Percentiles rank a stretch among this genome's conserved stretches.
Conservation (phyloP, 2,113 vertebrate species). For the Otolemur garnettii region DNA sequence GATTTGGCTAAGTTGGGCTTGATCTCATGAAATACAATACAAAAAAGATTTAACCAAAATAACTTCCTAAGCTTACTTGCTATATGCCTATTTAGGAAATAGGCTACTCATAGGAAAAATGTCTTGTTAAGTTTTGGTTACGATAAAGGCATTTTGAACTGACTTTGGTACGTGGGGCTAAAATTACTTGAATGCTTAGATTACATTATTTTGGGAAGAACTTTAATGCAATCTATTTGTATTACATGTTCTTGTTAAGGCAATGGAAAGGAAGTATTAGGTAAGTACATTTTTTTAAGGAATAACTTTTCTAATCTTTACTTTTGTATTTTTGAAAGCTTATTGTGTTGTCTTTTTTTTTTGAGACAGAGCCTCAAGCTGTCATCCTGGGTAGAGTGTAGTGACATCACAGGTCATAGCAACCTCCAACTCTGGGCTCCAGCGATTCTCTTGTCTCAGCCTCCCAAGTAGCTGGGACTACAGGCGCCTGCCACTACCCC, state of each 20-base stretch:
- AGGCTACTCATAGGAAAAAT: conserved; percentile 10
- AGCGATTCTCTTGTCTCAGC: too few species aligned
- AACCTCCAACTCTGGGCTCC: too few species aligned
- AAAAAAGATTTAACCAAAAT: conserved; percentile 28
- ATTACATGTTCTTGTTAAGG: conserved; percentile 14
- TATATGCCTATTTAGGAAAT: conserved; percentile 57
- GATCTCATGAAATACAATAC: conserved; percentile 30
- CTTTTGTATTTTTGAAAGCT: conserved; percentile 43
- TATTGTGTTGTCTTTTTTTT: neutral
- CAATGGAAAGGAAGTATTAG: conserved; percentile 22
- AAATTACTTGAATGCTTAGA: conserved; percentile 10
- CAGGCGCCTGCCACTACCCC: too few species aligned
- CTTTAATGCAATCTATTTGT: conserved; percentile 58
- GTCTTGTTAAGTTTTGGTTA: conserved; percentile 33
- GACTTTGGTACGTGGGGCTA: neutral
- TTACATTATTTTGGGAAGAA: conserved; percentile 41
- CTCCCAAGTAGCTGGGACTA: too few species aligned
- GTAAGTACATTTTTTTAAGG: conserved; percentile 27
- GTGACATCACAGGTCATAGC: too few species aligned
- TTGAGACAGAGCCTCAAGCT: too few species aligned
- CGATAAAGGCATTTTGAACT: conserved; percentile 46
- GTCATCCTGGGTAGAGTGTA: too few species aligned
- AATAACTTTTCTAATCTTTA: conserved; percentile 12
- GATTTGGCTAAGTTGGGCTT: neutral
- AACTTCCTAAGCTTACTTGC: neutral